Evolutionary conservation across 2,888 invertebrate species (phyloP), one percentile per base, ranked within the genome.

Genomic region (Noctua janthina): DNA sequence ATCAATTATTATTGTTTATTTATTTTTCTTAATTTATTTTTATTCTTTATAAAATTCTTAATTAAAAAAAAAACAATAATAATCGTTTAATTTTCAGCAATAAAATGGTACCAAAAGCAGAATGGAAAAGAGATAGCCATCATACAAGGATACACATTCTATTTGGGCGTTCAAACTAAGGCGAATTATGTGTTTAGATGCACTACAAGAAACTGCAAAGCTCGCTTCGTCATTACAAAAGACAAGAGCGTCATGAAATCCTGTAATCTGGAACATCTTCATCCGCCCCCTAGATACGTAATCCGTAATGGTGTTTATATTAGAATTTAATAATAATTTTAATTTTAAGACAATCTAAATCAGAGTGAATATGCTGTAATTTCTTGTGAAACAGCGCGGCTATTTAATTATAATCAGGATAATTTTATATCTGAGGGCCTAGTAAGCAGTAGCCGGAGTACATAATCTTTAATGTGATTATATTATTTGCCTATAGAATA

Each of bases 121-220:
- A 77, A 74, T 17, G 92, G 93, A 1, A 93, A 91, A 35, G 78
- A 82, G 51, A 51, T 93, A 49, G 91, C 91, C 0, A 68, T 94
- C 1, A 74, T 93, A 1, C 76, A 91, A 6, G 91, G 92, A 0
- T 93, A 84, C 81, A 91, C 93, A 0, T 95, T 91, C 35, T 64
- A 35, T 64, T 1, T 35, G 20, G 64, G 10, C 15, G 35, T 35
- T 64, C 20, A 64, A 35, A 64, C 20, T n/a, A 84, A 74, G 35
- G 54, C 54, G 13, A 75, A 76, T 0, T 74, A 79, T 15, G n/a
- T 66, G 4, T 85, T 23, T 17, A 2, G 82, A 74, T 82, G 82
- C 70, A 70, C 46, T 1, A 20, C 39, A 35, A 66, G 20, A 66
- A 20, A 39, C 39, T 66, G 66, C 39, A 66, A 20, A 66, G 73